Percentiles rank a stretch among this genome's conserved stretches.
Evolutionary conservation across 2,113 vertebrate species (phyloP).

Genomic region (Vidua macroura): DNA sequence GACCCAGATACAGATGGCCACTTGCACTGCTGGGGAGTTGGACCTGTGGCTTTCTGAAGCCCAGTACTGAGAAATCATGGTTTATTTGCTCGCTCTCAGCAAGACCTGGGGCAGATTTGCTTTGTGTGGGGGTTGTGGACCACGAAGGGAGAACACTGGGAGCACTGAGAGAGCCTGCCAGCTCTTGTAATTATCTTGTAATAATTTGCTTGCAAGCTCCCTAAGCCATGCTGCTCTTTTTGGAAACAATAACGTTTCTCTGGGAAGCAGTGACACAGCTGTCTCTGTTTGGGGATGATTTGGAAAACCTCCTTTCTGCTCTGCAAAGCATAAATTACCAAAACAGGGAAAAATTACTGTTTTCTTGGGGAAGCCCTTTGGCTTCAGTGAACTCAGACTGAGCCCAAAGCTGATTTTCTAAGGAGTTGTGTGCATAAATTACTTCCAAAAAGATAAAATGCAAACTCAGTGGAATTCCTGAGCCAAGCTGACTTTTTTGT

Average conservation of each 20-base stretch:
- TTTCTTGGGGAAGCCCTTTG: slow-evolving; percentile 35
- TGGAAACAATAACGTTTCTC: background rate
- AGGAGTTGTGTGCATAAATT: background rate
- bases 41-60: background rate
- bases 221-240: slow-evolving; percentile 17
- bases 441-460: background rate
- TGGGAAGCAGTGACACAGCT: slow-evolving; percentile 4
- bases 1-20: background rate
- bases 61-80: fast-evolving
- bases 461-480: background rate
- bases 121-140: slow-evolving; percentile 18
- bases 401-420: background rate
- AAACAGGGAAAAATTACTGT: background rate
- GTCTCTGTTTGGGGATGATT: background rate
- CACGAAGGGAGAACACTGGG: background rate
- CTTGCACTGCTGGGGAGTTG: background rate
- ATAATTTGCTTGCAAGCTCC: slow-evolving; percentile 20
- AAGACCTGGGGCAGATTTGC: background rate
- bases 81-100: background rate
- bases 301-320: slow-evolving; percentile 7
- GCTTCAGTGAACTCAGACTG: background rate
- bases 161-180: background rate
- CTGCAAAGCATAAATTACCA: slow-evolving; percentile 11
- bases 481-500: background rate
- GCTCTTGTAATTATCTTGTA: slow-evolving; percentile 26